A percentile compares a stretch with the other conserved stretches of the same genome.
Conservation (phyloP, 2,113 vertebrate genomes). For the Carettochelys insculpta region DNA sequence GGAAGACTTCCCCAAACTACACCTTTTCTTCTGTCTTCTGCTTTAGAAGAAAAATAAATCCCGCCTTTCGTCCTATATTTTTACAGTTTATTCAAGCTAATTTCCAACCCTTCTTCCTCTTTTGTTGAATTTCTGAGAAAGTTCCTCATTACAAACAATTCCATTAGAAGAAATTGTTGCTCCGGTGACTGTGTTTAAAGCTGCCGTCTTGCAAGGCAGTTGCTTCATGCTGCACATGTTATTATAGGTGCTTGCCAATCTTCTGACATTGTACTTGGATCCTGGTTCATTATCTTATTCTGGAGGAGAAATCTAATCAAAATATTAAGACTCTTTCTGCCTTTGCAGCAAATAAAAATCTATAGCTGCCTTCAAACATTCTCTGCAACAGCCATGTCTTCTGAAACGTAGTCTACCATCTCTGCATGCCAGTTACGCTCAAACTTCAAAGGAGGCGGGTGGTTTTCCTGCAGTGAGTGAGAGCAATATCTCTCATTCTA, state of each 20-base stretch:
- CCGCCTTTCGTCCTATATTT: background rate
- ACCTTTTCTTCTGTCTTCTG: background rate
- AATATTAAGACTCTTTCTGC: slow-evolving; percentile 13
- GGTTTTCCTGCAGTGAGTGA: rapidly evolving
- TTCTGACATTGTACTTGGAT: background rate
- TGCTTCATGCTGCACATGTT: background rate
- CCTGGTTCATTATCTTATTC: slow-evolving; percentile 18
- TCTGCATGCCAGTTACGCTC: background rate
- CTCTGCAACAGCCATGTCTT: background rate
- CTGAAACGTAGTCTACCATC: background rate
- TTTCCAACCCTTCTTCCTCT: slow-evolving; percentile 1
- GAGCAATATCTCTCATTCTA: background rate
- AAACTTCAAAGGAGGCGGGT: background rate
- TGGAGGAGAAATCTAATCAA: slow-evolving; percentile 23
- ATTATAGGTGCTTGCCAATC: background rate
- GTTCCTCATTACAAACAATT: background rate
- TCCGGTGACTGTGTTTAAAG: background rate
- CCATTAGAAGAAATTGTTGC: background rate
- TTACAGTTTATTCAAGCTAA: background rate
- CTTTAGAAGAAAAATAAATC: background rate
- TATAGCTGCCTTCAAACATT: background rate
- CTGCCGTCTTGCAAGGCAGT: background rate
- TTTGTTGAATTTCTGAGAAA: background rate
- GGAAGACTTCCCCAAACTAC: background rate
- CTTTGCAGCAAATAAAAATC: background rate